Evolutionary conservation across 2,113 vertebrate genomes (phyloP).

Genomic region (Stigmatopora argus): DNA sequence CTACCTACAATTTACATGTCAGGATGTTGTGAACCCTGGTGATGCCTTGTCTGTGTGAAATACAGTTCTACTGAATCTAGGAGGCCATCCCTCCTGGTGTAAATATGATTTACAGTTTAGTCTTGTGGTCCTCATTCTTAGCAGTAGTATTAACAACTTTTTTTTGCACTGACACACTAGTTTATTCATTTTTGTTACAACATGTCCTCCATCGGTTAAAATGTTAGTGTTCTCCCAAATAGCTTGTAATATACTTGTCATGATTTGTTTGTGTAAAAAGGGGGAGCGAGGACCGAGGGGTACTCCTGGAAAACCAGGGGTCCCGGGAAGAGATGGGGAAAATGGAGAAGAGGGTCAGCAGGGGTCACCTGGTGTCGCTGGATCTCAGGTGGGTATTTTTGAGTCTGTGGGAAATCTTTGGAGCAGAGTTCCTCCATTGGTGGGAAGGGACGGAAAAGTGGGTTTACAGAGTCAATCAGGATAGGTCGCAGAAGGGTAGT

Average conservation of each 20-base stretch:
- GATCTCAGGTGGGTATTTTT: slow-evolving; percentile 68
- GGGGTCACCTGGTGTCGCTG: slow-evolving; percentile 68
- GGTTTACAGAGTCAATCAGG: too few species aligned
- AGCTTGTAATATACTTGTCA: neutral
- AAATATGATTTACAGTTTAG: slow-evolving; percentile 1
- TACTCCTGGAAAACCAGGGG: slow-evolving; percentile 66
- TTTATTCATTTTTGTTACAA: neutral
- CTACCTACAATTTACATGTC: neutral
- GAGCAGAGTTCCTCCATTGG: neutral
- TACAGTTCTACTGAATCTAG: slow-evolving; percentile 18
- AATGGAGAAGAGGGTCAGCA: slow-evolving; percentile 73
- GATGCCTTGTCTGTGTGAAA: slow-evolving; percentile 28
- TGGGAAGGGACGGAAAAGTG: too few species aligned
- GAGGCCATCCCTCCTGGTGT: neutral
- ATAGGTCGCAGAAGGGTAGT: too few species aligned
- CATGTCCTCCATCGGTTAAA: neutral
- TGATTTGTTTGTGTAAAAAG: slow-evolving; percentile 46
- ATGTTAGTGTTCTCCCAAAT: neutral
- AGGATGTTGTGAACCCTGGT: slow-evolving; percentile 18
- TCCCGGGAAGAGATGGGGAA: slow-evolving; percentile 70
- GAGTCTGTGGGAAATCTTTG: neutral
- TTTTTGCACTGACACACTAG: neutral
- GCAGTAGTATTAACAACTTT: neutral
- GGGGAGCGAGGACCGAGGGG: slow-evolving; percentile 73
- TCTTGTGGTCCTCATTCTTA: neutral